Base-by-base conservation (phyloP, 2,797 vertebrate species). In the Coccyzus lansbergi region DNA sequence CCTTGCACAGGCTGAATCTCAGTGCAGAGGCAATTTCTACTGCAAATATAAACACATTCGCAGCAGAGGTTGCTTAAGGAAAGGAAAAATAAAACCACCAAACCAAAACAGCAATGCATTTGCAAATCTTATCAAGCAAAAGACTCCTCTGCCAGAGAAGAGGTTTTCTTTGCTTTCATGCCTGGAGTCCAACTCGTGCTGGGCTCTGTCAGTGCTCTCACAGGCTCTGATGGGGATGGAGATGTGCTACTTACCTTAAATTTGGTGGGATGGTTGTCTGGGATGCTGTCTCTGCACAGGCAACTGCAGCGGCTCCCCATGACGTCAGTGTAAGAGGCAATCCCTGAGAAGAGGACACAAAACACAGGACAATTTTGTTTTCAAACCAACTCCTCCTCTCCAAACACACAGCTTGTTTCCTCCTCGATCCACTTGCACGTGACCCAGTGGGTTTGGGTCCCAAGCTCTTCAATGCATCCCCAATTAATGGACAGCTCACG, bases 231-330 rank as follows among this genome's bases (percentile, higher is more conserved):
- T 0, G n/a, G 69, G 76, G 31, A 15, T 12, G 15, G 71, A 83
- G n/a, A 38, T 15, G 28, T 48, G 31, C 7, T 2, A 21, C 31
- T 93, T 95, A 99, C 99, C 99, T 99, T 99, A 96, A 99, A 99
- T 97, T 99, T 99, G 96, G 98, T 99, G 95, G 99, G 99, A 94
- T 99, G 99, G 98, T 99, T 99, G 98, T 99, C 99, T 97, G 98
- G 98, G 97, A 99, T 95, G 97, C 98, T 98, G 97, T 99, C 99
- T 98, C 98, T 98, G 97, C 98, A 99, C 97, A 99, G 98, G 98
- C 99, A 99, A 97, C 99, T 99, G 98, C 99, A 99, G 98, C 99
- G 99, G 98, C 98, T 99, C 98, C 99, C 99, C 99, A 99, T 99
- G 98, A 98, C 98, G 98, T 98, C 98, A 98, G 98, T 98, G 97